phyloP scores from a whole-genome alignment of 64 coral and sea anemone species.

The Catalaphyllia jardinei region DNA sequence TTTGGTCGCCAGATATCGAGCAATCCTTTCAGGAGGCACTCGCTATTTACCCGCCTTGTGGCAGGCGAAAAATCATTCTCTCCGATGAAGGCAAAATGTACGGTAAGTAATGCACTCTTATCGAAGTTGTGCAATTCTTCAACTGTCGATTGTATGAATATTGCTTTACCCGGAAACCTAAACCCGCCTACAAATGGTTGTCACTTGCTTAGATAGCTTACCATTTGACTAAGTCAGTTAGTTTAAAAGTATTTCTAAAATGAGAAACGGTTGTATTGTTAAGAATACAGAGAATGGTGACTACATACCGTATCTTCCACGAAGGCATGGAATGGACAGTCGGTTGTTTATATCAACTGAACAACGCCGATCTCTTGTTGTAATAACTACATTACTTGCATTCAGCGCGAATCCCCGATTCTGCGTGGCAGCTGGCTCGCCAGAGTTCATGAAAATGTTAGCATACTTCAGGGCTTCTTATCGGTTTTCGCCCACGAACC shows the following conservation, averaged over 20 bases:
- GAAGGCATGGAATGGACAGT: constrained; percentile 44
- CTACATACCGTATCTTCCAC: neutral
- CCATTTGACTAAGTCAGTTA: neutral
- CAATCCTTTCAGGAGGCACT: constrained; percentile 98
- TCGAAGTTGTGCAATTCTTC: constrained; percentile 35
- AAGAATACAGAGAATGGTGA: neutral
- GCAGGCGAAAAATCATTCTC: constrained; percentile 97
- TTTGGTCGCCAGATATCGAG: constrained; percentile 99
- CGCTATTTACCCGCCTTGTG: constrained; percentile 99
- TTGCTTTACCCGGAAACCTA: constrained; percentile 47
- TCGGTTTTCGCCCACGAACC: neutral
- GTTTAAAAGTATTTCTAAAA: neutral
- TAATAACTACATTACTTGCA: constrained; percentile 37
- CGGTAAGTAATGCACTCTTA: constrained; percentile 61
- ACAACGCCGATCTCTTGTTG: constrained; percentile 20
- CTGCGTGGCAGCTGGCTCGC: constrained; percentile 17
- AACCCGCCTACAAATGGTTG: neutral
- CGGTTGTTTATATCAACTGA: constrained; percentile 42
- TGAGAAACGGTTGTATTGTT: neutral
- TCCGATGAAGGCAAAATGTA: constrained; percentile 99
- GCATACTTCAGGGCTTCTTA: constrained; percentile 30
- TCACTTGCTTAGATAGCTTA: neutral
- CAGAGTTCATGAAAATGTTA: constrained; percentile 49
- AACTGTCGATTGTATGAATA: neutral
- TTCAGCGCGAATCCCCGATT: constrained; percentile 1